Evolutionary conservation across 1,140 invertebrate genomes (phyloP).

Genomic region (Halesus radiatus): DNA sequence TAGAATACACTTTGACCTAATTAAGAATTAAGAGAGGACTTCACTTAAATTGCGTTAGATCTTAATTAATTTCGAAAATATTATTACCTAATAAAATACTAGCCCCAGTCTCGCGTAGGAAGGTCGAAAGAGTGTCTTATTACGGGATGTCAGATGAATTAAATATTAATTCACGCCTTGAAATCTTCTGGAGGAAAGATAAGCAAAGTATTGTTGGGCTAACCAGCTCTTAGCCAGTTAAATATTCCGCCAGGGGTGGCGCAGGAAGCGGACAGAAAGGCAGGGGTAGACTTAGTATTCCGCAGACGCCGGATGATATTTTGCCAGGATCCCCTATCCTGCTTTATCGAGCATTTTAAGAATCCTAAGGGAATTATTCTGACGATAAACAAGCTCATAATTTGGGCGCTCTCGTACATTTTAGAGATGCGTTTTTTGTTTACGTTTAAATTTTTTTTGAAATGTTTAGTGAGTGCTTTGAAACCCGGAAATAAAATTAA

Average conservation of each 20-base stretch:
- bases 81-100: slow-evolving; percentile 1
- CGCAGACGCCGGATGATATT: not conserved
- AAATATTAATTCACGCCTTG: slow-evolving; percentile 28
- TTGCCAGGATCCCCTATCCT: not conserved
- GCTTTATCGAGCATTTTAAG: slow-evolving; percentile 6
- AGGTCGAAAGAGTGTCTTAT: slow-evolving; percentile 25
- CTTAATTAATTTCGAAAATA: slow-evolving; percentile 21
- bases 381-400: not conserved
- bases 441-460: no score
- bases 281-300: slow-evolving; percentile 7
- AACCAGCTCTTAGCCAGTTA: slow-evolving; percentile 17
- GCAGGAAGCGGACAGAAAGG: no score
- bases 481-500: no score
- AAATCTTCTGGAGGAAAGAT: slow-evolving; percentile 20
- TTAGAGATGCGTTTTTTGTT: no score
- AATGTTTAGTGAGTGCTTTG: no score
- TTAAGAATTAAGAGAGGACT: not conserved
- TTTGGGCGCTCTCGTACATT: no score
- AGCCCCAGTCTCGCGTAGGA: not conserved
- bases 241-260: slow-evolving; percentile 11
- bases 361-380: not conserved
- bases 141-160: slow-evolving; percentile 26
- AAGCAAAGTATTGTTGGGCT: slow-evolving; percentile 28
- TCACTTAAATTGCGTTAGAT: slow-evolving; percentile 9
- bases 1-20: not conserved